Conservation (phyloP, 2,797 vertebrate genomes). For the Fratercula arctica region DNA sequence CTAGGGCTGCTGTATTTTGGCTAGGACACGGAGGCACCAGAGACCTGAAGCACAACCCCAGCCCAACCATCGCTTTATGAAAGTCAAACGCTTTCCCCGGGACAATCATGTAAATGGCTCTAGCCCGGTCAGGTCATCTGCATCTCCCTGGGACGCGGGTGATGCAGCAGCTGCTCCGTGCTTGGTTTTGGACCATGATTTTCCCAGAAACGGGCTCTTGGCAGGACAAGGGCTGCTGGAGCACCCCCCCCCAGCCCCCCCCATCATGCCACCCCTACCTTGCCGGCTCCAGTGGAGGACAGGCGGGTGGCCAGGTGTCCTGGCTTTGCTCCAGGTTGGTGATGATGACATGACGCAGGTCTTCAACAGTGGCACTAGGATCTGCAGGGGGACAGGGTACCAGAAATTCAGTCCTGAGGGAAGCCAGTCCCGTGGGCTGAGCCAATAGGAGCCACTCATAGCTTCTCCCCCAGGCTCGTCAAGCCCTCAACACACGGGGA, state of each 20-base stretch:
- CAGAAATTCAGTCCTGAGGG: not conserved
- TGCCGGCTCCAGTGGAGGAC: conserved; percentile 76
- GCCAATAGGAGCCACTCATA: not conserved
- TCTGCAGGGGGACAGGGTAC: conserved; percentile 57
- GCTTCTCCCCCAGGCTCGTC: not conserved
- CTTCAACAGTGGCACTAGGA: conserved; percentile 49
- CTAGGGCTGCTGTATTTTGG: not conserved
- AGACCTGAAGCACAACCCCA: not conserved
- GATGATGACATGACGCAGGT: conserved; percentile 80
- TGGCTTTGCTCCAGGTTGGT: conserved; percentile 82
- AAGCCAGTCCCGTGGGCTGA: not conserved
- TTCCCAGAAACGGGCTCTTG: not conserved
- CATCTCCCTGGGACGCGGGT: fast-evolving
- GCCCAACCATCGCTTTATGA: fast-evolving
- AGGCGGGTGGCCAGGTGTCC: conserved; percentile 79
- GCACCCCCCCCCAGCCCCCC: not conserved
- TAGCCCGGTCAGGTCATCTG: not conserved
- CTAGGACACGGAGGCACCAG: not conserved
- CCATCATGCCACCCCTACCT: conserved; percentile 67
- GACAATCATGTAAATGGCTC: not conserved
- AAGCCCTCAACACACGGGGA: fast-evolving
- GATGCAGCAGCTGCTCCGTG: not conserved
- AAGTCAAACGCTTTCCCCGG: not conserved
- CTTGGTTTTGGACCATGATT: not conserved
- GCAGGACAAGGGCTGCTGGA: not conserved